Base-by-base conservation (phyloP, 2,113 vertebrate genomes). In the Psilopsiagon aurifrons region DNA sequence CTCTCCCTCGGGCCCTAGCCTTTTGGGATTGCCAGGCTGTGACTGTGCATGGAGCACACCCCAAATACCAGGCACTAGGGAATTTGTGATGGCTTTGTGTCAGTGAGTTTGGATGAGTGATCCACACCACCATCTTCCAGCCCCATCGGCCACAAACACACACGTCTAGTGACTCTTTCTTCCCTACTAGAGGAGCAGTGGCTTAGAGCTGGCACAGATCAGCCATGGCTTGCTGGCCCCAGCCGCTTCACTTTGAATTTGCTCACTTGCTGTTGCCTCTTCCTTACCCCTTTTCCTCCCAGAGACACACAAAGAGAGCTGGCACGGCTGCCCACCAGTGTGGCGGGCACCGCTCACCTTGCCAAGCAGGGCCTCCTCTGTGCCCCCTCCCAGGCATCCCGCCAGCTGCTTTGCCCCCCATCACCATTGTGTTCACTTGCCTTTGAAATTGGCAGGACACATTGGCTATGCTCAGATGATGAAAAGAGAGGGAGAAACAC, bases 161-260 rank as follows among this genome's bases (percentile, higher is more conserved):
- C 41, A 25, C 22, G 3, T 44, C 27, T 47, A 9, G 46, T 16
- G 64, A 47, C 54, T 66, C 51, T 9, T 39, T 69, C 71, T 86
- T 71, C n/a, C 41, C 81, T 44, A 18, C 28, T 39, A 44, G 35
- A 41, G 70, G 69, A 89, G 74, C 67, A 24, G 78, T 64, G 62
- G 41, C 83, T 69, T 11, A 39, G 91, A 95, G 94, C 95, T 96
- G 94, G 85, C 95, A 83, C 52, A 3, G 60, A 90, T 94, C 89
- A 91, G 73, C 66, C 43, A 16, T 27, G 25, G 88, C 68, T 83
- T 0, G 0, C 73, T 71, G 74, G 87, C 59, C 70, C 81, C 91
- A 51, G 67, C 37, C 47, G 8, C 76, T 91, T 83, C 54, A 6
- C 49, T 91, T 63, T 75, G 85, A 93, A 74, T 79, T 82, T 12